These are phyloP conservation scores for Dendroctonus valens DNA, from an alignment of 1,140 invertebrate species.

Conservation along the genomic window DNA sequence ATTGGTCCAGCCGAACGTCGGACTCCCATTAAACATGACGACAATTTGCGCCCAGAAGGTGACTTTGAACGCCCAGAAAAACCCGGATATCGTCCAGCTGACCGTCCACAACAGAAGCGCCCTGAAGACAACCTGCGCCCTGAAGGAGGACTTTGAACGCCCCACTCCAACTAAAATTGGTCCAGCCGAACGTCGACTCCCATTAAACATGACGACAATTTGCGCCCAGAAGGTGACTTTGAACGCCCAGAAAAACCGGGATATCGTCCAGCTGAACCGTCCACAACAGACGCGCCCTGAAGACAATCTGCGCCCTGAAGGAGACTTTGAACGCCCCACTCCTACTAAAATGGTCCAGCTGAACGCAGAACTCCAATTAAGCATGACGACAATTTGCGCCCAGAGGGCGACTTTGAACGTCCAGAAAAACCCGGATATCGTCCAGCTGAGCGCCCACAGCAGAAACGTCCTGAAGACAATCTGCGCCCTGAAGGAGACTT, in stretches of 20 bases:
- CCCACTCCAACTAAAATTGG: conserved; percentile 52
- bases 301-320: conserved; percentile 61
- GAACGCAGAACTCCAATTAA: conserved; percentile 50
- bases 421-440: no score
- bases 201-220: conserved; percentile 54
- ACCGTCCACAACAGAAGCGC: conserved; percentile 58
- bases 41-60: conserved; percentile 53
- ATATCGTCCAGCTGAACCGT: conserved; percentile 48
- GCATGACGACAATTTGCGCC: conserved; percentile 55
- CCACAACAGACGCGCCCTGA: conserved; percentile 55
- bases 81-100: conserved; percentile 52
- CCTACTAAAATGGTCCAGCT: conserved; percentile 48
- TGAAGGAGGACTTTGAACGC: conserved; percentile 58
- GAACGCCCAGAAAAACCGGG: conserved; percentile 47
- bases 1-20: conserved; percentile 48
- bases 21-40: conserved; percentile 42
- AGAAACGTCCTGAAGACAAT: conserved; percentile 59
- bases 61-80: conserved; percentile 52
- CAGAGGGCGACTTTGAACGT: conserved; percentile 51
- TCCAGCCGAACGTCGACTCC: conserved; percentile 51
- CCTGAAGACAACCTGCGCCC: conserved; percentile 57
- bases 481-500: conserved; percentile 62
- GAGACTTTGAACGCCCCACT: conserved; percentile 53
- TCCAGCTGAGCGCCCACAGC: conserved; percentile 45
- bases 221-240: conserved; percentile 62